Evolutionary conservation across 2,888 invertebrate genomes (phyloP).

Genomic region (Sesia bembeciformis): DNA sequence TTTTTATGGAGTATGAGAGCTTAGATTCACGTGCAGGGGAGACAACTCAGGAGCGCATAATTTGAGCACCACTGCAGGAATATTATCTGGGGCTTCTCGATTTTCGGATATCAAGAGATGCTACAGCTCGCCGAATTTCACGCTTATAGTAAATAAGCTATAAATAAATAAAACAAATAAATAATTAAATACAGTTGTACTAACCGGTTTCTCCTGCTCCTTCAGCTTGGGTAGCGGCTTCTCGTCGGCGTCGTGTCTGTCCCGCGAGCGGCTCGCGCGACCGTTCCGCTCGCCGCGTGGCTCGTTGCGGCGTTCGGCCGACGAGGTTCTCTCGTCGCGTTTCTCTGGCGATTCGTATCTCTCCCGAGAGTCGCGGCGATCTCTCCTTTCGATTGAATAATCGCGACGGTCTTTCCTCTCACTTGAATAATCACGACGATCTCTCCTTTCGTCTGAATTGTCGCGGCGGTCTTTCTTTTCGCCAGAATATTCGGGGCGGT

Average conservation of each 20-base stretch:
- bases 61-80: too few relatives aligned
- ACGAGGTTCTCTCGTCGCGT: not conserved
- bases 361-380: conserved; percentile 8
- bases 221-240: conserved; percentile 80
- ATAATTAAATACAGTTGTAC: conserved; percentile 18
- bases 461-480: conserved; percentile 13
- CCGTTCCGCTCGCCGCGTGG: conserved; percentile 36
- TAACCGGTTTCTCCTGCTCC: conserved; percentile 82
- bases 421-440: conserved; percentile 10
- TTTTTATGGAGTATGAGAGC: too few relatives aligned
- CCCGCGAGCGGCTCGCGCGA: conserved; percentile 41
- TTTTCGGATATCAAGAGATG: too few relatives aligned
- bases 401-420: conserved; percentile 1
- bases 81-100: too few relatives aligned
- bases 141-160: too few relatives aligned
- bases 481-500: conserved; percentile 13
- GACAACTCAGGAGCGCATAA: too few relatives aligned
- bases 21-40: too few relatives aligned
- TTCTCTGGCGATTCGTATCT: not conserved
- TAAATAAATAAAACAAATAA: not conserved
- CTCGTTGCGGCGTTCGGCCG: conserved; percentile 4
- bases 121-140: too few relatives aligned
- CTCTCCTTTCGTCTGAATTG: conserved; percentile 8
- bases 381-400: not conserved
- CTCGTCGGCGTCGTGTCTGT: conserved; percentile 41